Conservation (phyloP, 2,888 invertebrate genomes). For the Zaprionus lineosus region DNA sequence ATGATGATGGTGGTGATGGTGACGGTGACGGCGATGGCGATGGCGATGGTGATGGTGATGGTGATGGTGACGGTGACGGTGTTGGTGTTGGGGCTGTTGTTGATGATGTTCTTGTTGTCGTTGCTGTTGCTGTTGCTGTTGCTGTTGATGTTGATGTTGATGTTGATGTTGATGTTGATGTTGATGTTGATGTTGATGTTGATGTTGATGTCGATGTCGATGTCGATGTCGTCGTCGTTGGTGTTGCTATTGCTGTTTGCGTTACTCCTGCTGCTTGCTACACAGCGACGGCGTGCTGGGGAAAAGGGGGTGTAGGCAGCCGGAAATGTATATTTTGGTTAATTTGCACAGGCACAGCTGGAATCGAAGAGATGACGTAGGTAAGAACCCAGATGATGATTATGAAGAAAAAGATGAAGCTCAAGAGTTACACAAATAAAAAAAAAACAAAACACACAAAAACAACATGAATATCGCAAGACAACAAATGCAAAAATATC, state of each 20-base stretch:
- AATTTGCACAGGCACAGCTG: constrained; percentile 76
- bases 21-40: constrained; percentile 3
- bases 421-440: constrained; percentile 18
- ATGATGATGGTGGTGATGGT: background rate
- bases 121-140: constrained; percentile 7
- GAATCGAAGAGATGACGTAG: constrained; percentile 73
- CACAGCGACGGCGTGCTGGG: constrained; percentile 23
- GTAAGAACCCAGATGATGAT: constrained; percentile 53
- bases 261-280: constrained; percentile 34
- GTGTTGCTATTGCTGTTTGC: constrained; percentile 15
- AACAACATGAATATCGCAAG: constrained; percentile 7
- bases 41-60: constrained; percentile 18
- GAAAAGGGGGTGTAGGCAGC: constrained; percentile 36
- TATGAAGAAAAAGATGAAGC: constrained; percentile 15
- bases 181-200: background rate
- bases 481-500: constrained; percentile 35
- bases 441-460: constrained; percentile 15
- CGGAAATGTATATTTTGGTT: constrained; percentile 75
- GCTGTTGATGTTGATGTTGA: constrained; percentile 4
- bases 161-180: constrained; percentile 23
- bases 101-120: constrained; percentile 11
- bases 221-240: constrained; percentile 10
- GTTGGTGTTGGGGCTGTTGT: too few relatives aligned
- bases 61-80: background rate
- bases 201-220: too few relatives aligned